phyloP scores from a whole-genome alignment of 1,140 invertebrate species.

The Arctopsyche grandis region DNA sequence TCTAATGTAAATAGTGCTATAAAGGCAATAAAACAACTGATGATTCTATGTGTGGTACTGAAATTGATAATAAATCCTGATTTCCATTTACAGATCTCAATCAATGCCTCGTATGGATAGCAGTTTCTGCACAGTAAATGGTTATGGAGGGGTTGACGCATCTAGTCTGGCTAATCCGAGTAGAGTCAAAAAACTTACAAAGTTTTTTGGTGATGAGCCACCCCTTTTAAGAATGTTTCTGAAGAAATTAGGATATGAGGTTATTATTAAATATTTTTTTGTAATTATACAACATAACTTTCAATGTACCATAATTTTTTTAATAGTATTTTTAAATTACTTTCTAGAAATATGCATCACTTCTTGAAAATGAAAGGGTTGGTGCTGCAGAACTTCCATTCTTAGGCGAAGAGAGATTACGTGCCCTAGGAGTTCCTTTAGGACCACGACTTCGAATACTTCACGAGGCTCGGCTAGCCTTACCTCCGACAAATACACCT shows the following conservation, averaged over 20 bases:
- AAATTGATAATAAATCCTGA: not conserved
- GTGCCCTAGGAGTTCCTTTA: constrained; percentile 89
- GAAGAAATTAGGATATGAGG: constrained; percentile 93
- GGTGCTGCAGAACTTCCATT: constrained; percentile 93
- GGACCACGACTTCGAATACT: constrained; percentile 89
- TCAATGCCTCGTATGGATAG: constrained; percentile 53
- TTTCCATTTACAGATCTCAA: constrained; percentile 50
- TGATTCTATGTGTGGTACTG: no score
- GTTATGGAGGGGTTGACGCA: constrained; percentile 67
- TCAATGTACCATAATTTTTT: not conserved
- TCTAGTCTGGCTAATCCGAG: constrained; percentile 83
- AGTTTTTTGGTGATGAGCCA: constrained; percentile 95
- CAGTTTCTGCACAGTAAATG: constrained; percentile 57
- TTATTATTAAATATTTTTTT: constrained; percentile 60
- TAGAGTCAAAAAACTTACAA: constrained; percentile 83
- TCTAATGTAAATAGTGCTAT: no score
- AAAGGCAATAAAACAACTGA: no score
- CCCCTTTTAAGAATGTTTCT: constrained; percentile 89
- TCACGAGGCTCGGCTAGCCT: constrained; percentile 84
- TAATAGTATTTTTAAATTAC: constrained; percentile 49
- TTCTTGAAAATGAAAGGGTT: constrained; percentile 89
- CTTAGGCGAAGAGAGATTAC: constrained; percentile 87
- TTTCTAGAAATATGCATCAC: constrained; percentile 86
- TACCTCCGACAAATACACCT: constrained; percentile 55
- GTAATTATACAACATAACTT: not conserved